Evolutionary conservation across 2,113 vertebrate species (phyloP).

Genomic region (Myodes glareolus): DNA sequence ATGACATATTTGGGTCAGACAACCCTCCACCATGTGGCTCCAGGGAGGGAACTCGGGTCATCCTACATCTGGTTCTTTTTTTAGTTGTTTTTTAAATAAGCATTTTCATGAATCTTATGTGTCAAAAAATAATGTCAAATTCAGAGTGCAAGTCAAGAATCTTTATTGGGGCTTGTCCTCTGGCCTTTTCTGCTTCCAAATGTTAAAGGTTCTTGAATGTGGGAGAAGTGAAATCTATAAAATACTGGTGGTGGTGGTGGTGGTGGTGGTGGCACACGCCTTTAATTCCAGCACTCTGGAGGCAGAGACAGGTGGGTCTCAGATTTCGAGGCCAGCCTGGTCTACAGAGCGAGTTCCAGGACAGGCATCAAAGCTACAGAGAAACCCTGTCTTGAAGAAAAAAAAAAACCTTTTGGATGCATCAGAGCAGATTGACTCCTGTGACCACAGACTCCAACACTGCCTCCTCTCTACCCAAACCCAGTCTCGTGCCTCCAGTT

Average conservation of each 20-base stretch:
- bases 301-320: too few relatives aligned
- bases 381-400: too few relatives aligned
- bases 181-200: constrained; percentile 22
- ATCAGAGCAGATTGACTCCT: not conserved
- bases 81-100: not conserved
- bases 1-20: not conserved
- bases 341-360: too few relatives aligned
- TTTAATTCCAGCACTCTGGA: too few relatives aligned
- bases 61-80: not conserved
- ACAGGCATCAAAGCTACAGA: too few relatives aligned
- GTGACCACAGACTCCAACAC: not conserved
- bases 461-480: not conserved
- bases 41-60: not conserved
- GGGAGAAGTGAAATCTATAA: not conserved
- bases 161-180: not conserved
- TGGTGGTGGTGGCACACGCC: too few relatives aligned
- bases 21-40: not conserved
- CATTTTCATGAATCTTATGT: not conserved
- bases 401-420: too few relatives aligned
- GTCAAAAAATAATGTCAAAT: not conserved
- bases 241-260: not conserved
- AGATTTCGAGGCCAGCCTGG: too few relatives aligned
- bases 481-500: not conserved
- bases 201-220: not conserved
- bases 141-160: not conserved